Evolutionary conservation across 1,140 invertebrate genomes (phyloP).

Genomic region (Sesamia nonagrioides): DNA sequence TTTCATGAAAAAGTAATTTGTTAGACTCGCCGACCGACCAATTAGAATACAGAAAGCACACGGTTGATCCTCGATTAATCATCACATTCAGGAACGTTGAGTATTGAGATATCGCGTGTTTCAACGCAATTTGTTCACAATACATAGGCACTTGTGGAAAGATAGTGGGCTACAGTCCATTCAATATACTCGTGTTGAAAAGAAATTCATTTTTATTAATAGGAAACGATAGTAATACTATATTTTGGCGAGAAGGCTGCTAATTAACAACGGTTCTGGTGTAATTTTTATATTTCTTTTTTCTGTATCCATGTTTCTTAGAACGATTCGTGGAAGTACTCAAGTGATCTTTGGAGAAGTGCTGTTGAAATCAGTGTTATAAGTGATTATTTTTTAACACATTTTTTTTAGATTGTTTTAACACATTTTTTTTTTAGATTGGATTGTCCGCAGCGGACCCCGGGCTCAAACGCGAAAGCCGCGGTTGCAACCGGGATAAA

Average conservation of each 20-base stretch:
- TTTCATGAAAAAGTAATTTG: constrained; percentile 78
- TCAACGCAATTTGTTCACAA: constrained; percentile 35
- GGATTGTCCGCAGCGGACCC: too few relatives aligned
- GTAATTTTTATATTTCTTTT: not conserved
- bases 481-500: too few relatives aligned
- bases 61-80: constrained; percentile 66
- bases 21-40: constrained; percentile 59
- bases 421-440: too few relatives aligned
- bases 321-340: too few relatives aligned
- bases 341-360: too few relatives aligned
- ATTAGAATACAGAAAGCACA: constrained; percentile 70
- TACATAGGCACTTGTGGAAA: constrained; percentile 17
- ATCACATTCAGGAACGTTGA: constrained; percentile 58
- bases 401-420: too few relatives aligned
- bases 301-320: too few relatives aligned
- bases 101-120: constrained; percentile 58
- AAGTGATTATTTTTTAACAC: too few relatives aligned
- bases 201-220: not conserved
- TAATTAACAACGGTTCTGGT: not conserved
- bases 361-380: too few relatives aligned
- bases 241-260: too few relatives aligned
- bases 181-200: not conserved
- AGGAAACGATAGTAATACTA: not conserved
- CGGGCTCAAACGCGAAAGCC: too few relatives aligned
- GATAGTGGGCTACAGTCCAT: not conserved